These are phyloP conservation scores for Omphaloscelis lunosa DNA, from an alignment of 2,888 invertebrate genomes.

Conservation along the genomic window DNA sequence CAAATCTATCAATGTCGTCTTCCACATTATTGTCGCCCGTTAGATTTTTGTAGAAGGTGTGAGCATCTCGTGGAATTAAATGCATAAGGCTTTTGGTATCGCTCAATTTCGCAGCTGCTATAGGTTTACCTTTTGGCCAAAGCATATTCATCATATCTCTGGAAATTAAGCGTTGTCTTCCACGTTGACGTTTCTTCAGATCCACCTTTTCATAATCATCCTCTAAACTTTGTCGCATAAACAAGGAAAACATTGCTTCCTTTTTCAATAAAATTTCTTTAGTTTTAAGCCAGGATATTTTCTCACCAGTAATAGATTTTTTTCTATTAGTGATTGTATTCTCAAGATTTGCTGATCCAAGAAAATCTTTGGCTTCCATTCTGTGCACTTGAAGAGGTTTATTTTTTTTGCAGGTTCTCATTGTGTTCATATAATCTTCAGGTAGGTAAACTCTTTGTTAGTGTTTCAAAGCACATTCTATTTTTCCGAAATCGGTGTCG, in stretches of 20 bases:
- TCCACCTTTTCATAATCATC: slow-evolving; percentile 6
- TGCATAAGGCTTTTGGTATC: slow-evolving; percentile 18
- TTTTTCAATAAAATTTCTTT: slow-evolving; percentile 23
- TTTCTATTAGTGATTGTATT: slow-evolving; percentile 18
- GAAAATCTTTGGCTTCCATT: slow-evolving; percentile 50
- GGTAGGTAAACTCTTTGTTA: slow-evolving; percentile 50
- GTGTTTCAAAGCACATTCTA: slow-evolving; percentile 50
- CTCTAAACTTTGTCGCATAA: slow-evolving; percentile 11
- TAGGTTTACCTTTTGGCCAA: slow-evolving; percentile 15
- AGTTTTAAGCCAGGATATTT: slow-evolving; percentile 2
- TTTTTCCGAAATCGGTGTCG: slow-evolving; percentile 44
- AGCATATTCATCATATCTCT: slow-evolving; percentile 8
- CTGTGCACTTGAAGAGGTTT: slow-evolving; percentile 50
- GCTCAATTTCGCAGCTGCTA: slow-evolving; percentile 8
- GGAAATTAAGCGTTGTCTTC: not conserved
- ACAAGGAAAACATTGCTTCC: slow-evolving; percentile 19
- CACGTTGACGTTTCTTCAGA: slow-evolving; percentile 5
- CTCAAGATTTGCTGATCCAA: slow-evolving; percentile 25
- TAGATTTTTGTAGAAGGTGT: slow-evolving; percentile 11
- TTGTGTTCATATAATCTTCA: slow-evolving; percentile 48
- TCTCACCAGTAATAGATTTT: slow-evolving; percentile 4
- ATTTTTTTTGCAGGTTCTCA: slow-evolving; percentile 48
- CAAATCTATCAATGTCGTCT: slow-evolving; percentile 22
- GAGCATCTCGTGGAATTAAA: slow-evolving; percentile 8
- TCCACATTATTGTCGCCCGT: slow-evolving; percentile 4